Evolutionary conservation across 1,140 invertebrate genomes (phyloP).

Genomic region (Penaeus japonicus): DNA sequence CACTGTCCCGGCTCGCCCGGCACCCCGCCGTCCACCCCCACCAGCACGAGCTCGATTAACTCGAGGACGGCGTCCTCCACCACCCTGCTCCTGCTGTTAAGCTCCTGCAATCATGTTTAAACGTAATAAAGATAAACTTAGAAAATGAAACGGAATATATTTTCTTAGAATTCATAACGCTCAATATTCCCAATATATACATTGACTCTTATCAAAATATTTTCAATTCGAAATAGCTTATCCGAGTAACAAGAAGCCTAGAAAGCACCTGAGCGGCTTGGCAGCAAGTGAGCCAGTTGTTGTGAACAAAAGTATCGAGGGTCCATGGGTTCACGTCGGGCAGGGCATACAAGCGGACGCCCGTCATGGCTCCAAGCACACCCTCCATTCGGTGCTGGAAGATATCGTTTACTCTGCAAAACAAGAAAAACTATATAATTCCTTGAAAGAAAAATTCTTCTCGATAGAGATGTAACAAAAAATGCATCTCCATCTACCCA

Average conservation of each 20-base stretch:
- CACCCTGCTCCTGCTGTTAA: conserved; percentile 87
- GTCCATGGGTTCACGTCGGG: conserved; percentile 83
- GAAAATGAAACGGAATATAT: no score
- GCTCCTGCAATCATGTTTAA: conserved; percentile 65
- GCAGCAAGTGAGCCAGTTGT: conserved; percentile 68
- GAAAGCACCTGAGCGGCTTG: conserved; percentile 67
- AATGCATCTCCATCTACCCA: no score
- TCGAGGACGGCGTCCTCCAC: conserved; percentile 93
- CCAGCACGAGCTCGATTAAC: conserved; percentile 78
- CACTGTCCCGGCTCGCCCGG: neutral
- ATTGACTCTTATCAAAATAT: no score
- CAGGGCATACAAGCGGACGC: conserved; percentile 78
- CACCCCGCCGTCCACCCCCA: conserved; percentile 34
- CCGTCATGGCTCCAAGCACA: conserved; percentile 85
- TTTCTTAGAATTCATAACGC: no score
- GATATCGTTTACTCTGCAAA: conserved; percentile 83
- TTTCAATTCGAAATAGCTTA: no score
- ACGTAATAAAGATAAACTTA: no score
- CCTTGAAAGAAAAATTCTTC: no score
- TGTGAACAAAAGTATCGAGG: conserved; percentile 71
- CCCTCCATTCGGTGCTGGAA: conserved; percentile 91
- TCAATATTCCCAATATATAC: no score
- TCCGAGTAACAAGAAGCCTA: neutral
- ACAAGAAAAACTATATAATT: neutral
- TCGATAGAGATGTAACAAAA: no score